Base-by-base conservation (phyloP, 2,797 vertebrate genomes). In the Oophaga sylvatica region DNA sequence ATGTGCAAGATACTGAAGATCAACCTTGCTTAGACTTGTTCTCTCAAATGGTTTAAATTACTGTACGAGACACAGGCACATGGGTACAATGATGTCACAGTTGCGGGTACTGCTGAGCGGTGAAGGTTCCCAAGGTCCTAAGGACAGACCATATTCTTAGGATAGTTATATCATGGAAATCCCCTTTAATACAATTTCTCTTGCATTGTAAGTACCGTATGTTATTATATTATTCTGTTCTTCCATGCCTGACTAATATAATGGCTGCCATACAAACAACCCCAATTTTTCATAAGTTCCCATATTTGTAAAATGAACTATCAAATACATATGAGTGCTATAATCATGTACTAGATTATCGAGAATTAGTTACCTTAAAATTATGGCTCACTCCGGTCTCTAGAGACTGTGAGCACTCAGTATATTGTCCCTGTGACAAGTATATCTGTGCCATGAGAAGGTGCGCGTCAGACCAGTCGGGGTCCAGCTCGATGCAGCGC, bases 371-470 rank as follows among this genome's bases (percentile, higher is more conserved):
- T 68, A 95, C 95, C 94, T 95, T 92, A 89, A 96, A 95, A 87
- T 95, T 95, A 90, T 94, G 90, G 90, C 95, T 95, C 90, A 96
- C 90, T 0, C 93, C 95, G 65, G 92, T 90, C 90, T 96, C 95
- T 22, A 95, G 90, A 53, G 92, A 93, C 85, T 94, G 93, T 45
- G 93, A 92, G 56, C 94, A 95, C 88, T 93, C 93, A 84, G 91
- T 90, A 20, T 93, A 93, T 70, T 94, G 93, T 88, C 90, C 92
- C 83, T 92, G 91, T 22, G 90, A 90, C 70, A 95, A 90, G 87
- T 93, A 89, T 87, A 94, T 88, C 87, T 95, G 93, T 29, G 95
- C 90, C 94, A 95, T 93, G 56, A 96, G 93, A 35, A 96, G 92
- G 90, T 95, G 93, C 26, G 92, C 83, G 0, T 95, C 94, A 0